Base-by-base conservation (phyloP, 2,113 vertebrate genomes). In the Xenus cinereus region DNA sequence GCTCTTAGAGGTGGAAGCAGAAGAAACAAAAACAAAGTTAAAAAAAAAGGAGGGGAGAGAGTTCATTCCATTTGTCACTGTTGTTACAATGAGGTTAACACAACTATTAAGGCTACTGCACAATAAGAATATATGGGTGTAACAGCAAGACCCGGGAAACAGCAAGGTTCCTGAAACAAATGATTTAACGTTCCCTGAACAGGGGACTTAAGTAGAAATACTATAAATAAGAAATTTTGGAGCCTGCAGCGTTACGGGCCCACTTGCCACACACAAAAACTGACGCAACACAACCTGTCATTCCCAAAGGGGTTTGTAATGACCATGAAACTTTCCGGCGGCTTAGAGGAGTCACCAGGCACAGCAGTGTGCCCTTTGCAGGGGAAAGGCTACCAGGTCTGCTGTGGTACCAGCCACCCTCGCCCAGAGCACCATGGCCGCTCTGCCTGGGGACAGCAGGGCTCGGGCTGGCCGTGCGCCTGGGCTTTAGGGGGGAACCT, bases 51-150 rank as follows among this genome's bases (percentile, higher is more conserved):
- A 16, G 15, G 62, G 57, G 48, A 64, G 30, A 82, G 87, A 77
- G 4, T 66, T 89, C 73, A 95, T 96, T 97, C 73, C 93, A 62
- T 90, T 84, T 88, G 96, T 93, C 96, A 97, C 94, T 62, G 92
- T 93, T 72, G 92, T 93, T 91, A 97, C 95, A 94, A 90, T 21
- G 87, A 96, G 89, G 85, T 79, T 91, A 96, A 89, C 95, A 95
- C 96, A 91, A 95, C 96, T 95, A 80, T 85, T 81, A 91, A 95
- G 94, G 97, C 95, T 97, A 97, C 96, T 86, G 95, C 97, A 97
- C 97, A 90, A 91, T 84, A 87, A 89, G 95, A 81, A 90, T 89
- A 95, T 82, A 96, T 8, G 68, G 90, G 90, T 85, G 91, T 80
- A 94, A 94, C 95, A 97, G 94, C 32, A n/a, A 94, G 95, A 90